Percentiles rank a stretch among this genome's conserved stretches.
phyloP scores from a whole-genome alignment of 2,888 invertebrate genomes.

The Coelinius sp. region DNA sequence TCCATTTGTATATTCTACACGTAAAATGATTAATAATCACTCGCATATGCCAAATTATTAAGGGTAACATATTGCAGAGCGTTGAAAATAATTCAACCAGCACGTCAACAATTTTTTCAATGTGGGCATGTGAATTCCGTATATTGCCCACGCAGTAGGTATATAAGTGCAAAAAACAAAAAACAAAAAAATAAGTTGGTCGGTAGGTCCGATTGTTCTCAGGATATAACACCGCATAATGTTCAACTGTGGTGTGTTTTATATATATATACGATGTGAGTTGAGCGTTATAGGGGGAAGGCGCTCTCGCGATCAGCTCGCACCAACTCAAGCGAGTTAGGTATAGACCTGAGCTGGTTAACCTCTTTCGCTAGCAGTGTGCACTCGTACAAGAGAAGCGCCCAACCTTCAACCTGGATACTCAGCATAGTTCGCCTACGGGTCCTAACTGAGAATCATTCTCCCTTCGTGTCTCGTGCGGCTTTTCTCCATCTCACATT shows the following conservation, averaged over 20 bases:
- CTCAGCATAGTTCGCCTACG: constrained; percentile 69
- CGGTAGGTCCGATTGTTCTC: constrained; percentile 68
- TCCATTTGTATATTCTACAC: not conserved
- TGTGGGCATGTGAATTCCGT: not conserved
- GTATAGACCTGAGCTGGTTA: constrained; percentile 53
- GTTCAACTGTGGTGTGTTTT: not conserved
- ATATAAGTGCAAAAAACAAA: not conserved
- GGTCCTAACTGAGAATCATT: constrained; percentile 51
- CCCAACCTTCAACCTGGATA: constrained; percentile 68
- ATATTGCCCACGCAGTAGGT: constrained; percentile 27
- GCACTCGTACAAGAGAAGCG: constrained; percentile 39
- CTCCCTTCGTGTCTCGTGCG: constrained; percentile 30
- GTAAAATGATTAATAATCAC: too few relatives aligned
- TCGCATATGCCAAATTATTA: too few relatives aligned
- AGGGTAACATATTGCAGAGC: too few relatives aligned
- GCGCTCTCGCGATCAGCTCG: constrained; percentile 33
- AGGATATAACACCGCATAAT: constrained; percentile 53
- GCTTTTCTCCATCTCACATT: constrained; percentile 42
- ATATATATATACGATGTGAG: not conserved
- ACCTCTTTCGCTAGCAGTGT: constrained; percentile 46
- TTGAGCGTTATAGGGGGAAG: not conserved
- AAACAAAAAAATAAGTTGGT: constrained; percentile 14
- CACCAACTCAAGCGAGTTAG: constrained; percentile 57
- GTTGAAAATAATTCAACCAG: not conserved
- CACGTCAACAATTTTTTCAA: not conserved